These are phyloP conservation scores for Corythornis cristatus DNA, from an alignment of 2,113 vertebrate species.

Conservation along the genomic window DNA sequence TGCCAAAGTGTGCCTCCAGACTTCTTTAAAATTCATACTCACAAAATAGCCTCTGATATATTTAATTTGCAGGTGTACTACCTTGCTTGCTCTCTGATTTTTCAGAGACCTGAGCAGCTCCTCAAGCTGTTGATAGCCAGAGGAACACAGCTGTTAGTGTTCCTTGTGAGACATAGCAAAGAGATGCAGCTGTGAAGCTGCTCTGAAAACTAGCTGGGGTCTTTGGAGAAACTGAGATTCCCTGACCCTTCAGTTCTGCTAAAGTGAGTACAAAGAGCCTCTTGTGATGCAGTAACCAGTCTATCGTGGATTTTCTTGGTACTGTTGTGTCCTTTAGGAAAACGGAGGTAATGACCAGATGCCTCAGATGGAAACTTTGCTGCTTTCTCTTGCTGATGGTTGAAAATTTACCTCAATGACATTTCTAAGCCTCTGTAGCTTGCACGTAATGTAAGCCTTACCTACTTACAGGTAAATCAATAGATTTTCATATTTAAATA, in stretches of 20 bases:
- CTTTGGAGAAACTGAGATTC: background rate
- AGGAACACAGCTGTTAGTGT: background rate
- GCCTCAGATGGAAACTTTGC: background rate
- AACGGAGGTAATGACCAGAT: background rate
- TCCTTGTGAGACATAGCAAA: background rate
- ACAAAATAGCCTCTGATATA: background rate
- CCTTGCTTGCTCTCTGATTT: background rate
- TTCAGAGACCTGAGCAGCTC: background rate
- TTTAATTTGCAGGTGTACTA: background rate
- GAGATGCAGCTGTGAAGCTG: background rate
- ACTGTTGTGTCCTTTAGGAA: background rate
- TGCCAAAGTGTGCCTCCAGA: background rate
- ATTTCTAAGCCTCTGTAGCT: background rate
- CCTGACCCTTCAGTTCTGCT: background rate
- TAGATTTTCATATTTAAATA: background rate
- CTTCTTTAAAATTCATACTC: background rate
- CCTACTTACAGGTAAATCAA: background rate
- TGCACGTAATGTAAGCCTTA: background rate
- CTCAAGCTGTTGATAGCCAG: background rate
- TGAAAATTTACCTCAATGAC: background rate
- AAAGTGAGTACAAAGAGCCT: background rate
- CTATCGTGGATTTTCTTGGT: background rate
- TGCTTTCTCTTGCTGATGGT: background rate
- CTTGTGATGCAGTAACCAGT: background rate
- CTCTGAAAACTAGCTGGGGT: background rate